phyloP scores from a whole-genome alignment of 2,797 vertebrate genomes.

The Limnodromus scolopaceus region DNA sequence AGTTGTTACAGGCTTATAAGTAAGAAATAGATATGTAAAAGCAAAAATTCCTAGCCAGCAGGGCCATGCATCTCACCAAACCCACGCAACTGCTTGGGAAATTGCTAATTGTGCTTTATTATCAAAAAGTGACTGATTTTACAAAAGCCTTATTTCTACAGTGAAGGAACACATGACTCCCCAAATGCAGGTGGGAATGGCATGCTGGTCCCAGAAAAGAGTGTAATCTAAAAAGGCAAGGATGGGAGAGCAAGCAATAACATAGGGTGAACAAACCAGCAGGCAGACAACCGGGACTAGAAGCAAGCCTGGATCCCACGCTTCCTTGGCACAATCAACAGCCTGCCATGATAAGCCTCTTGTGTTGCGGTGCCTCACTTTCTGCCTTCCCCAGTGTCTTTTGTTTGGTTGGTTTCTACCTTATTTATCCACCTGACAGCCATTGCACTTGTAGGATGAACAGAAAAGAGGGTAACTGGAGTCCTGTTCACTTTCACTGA shows the following conservation, averaged over 20 bases:
- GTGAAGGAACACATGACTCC: background rate
- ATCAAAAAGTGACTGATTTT: background rate
- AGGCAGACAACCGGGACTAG: accelerated
- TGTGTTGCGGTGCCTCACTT: background rate
- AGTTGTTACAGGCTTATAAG: background rate
- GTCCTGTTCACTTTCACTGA: background rate
- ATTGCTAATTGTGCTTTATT: background rate
- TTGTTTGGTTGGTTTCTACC: background rate
- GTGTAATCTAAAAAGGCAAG: background rate
- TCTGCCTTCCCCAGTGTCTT: background rate
- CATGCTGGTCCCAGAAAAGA: background rate
- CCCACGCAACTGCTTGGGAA: background rate
- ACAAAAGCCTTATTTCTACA: background rate
- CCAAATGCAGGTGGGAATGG: background rate
- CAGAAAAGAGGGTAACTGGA: background rate
- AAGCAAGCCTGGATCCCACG: background rate
- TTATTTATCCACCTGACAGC: background rate
- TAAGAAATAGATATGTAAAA: background rate
- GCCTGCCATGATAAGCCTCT: background rate
- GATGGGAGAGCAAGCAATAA: background rate
- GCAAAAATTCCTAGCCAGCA: background rate
- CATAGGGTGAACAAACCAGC: background rate
- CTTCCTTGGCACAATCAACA: background rate
- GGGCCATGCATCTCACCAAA: background rate
- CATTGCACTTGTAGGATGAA: background rate